Percentiles rank a stretch among this genome's conserved stretches.
These are phyloP conservation scores for Coreoperca whiteheadi DNA, from an alignment of 2,113 vertebrate genomes.

Conservation along the genomic window DNA sequence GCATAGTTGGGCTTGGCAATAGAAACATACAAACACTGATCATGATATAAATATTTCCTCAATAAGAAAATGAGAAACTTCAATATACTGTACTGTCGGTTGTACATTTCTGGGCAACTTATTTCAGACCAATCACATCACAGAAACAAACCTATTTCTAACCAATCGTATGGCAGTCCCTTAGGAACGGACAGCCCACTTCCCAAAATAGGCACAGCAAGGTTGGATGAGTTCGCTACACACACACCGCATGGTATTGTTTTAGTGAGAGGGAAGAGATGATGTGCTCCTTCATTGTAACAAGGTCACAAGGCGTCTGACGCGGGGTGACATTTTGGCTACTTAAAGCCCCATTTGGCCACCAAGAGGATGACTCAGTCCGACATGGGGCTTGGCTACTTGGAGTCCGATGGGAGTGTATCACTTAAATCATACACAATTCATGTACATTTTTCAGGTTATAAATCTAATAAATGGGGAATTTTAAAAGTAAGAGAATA, in stretches of 20 bases:
- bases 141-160: background rate
- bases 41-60: background rate
- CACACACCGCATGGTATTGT: background rate
- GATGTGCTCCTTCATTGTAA: background rate
- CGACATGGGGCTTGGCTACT: background rate
- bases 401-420: background rate
- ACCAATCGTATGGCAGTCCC: background rate
- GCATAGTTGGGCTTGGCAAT: background rate
- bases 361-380: background rate
- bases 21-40: background rate
- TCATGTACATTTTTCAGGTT: background rate
- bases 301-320: background rate
- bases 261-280: background rate
- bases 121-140: background rate
- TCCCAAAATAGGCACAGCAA: background rate
- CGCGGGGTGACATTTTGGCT: background rate
- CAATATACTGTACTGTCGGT: background rate
- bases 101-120: background rate
- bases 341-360: background rate
- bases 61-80: background rate
- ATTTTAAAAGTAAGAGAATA: no score
- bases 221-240: background rate
- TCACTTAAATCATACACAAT: background rate
- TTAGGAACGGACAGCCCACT: background rate
- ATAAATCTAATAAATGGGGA: background rate